Evolutionary conservation across 1,140 invertebrate species (phyloP).

Genomic region (Homarus americanus): DNA sequence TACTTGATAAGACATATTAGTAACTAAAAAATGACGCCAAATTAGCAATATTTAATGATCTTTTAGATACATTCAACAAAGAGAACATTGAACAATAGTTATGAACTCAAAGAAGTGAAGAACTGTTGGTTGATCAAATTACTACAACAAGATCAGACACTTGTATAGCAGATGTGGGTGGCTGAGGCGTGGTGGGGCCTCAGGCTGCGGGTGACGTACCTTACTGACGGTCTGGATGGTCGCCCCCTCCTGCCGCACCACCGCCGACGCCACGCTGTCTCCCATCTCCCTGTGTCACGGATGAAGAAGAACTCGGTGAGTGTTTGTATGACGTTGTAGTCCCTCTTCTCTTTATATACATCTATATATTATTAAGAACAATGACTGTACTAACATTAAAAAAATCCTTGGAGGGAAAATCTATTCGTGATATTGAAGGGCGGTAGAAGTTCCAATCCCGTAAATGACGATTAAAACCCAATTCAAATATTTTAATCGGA

Average conservation of each 20-base stretch:
- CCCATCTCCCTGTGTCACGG: background rate
- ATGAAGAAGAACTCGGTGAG: background rate
- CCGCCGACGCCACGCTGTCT: constrained; percentile 5
- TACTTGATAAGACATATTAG: background rate
- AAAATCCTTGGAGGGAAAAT: too few species aligned
- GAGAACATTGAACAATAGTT: background rate
- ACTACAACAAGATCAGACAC: background rate
- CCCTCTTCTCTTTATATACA: too few species aligned
- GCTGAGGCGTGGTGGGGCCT: too few species aligned
- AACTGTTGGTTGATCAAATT: background rate
- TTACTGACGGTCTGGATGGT: background rate
- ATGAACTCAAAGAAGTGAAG: background rate
- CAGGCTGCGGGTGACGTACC: background rate
- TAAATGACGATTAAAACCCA: too few species aligned
- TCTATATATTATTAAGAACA: too few species aligned
- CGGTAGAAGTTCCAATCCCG: too few species aligned
- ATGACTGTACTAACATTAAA: too few species aligned
- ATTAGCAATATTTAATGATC: background rate
- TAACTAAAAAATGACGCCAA: background rate
- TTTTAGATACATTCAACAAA: background rate
- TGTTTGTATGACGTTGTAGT: too few species aligned
- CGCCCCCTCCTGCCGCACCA: background rate
- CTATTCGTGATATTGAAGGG: too few species aligned
- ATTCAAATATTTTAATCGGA: too few species aligned
- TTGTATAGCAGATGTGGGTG: background rate